Evolutionary conservation across 1,140 invertebrate species (phyloP), one percentile per base, ranked within the genome.

Genomic region (Elysia chlorotica): DNA sequence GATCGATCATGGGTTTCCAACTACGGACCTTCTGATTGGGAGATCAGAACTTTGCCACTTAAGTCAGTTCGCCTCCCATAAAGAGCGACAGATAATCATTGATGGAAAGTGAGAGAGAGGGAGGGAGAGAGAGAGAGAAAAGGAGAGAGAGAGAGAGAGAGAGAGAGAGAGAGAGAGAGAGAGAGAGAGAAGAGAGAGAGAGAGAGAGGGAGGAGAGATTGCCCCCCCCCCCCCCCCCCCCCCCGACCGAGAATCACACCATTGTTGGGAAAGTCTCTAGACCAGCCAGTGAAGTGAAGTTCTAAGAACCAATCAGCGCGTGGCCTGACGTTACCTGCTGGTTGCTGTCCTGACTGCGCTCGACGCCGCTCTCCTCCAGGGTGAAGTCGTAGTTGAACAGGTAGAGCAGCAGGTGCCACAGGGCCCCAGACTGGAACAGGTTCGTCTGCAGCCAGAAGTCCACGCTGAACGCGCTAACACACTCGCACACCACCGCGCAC

Each of bases 371-470:
- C 89, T 99, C 98, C 71, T 98, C 95, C 71, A 99, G 89, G 0
- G 98, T 99, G 86, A 94, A 99, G 89, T 99, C 98, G 85, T 99
- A 99, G 57, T 93, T 92, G 86, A 99, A 98, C 82, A 96, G 92
- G 79, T 95, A 95, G 0, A 94, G 90, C 63, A 99, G 85, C 33
- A 99, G 87, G 82, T 97, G 95, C 94, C 96, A 99, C 0, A 99
- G 83, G 0, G 94, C 94, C 14, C 97, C 97, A 5, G 95, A 92
- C 83, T 97, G 92, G n/a, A 97, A 91, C 30, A 99, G 87, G 84
- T 94, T 92, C 82, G 93, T 93, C 87, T 99, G 97, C 30, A 99
- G 90, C 77, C 93, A 92, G 62, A 92, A 90, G 86, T 96, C 95
- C 2, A 92, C 91, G 0, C 93, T 91, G 71, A 98, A 89, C 5